Evolutionary conservation across 2,888 invertebrate genomes (phyloP).

Genomic region (Eledona agricola): DNA sequence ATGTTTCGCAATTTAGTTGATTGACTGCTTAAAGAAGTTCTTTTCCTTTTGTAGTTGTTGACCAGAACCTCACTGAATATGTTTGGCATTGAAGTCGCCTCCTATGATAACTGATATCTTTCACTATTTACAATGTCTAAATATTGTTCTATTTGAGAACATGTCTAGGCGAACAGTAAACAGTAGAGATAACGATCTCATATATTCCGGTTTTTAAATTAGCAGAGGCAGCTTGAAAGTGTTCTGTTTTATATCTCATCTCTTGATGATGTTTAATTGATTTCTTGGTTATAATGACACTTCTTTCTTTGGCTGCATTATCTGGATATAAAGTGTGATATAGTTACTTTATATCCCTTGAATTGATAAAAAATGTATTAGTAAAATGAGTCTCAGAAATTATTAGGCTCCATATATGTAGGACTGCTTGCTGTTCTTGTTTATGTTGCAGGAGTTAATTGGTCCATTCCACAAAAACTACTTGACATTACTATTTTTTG

Average conservation of each 20-base stretch:
- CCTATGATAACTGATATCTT: neutral
- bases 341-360: too few relatives aligned
- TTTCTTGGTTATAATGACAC: slow-evolving; percentile 1
- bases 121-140: neutral
- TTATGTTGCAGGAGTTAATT: too few relatives aligned
- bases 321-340: too few relatives aligned
- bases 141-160: neutral
- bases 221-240: slow-evolving; percentile 1
- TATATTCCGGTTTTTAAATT: neutral
- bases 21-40: slow-evolving; percentile 1
- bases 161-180: neutral
- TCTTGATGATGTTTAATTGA: slow-evolving; percentile 1
- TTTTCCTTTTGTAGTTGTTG: slow-evolving; percentile 1
- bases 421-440: too few relatives aligned
- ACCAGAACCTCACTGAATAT: neutral
- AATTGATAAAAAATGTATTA: too few relatives aligned
- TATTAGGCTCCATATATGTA: too few relatives aligned
- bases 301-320: too few relatives aligned
- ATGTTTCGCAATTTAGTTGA: slow-evolving; percentile 1
- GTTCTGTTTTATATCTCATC: slow-evolving; percentile 1
- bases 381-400: too few relatives aligned
- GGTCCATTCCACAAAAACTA: neutral
- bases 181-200: too few relatives aligned
- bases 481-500: neutral
- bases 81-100: too few relatives aligned